Conservation (phyloP, 2,888 invertebrate genomes). For the Ophion slaviceki region DNA sequence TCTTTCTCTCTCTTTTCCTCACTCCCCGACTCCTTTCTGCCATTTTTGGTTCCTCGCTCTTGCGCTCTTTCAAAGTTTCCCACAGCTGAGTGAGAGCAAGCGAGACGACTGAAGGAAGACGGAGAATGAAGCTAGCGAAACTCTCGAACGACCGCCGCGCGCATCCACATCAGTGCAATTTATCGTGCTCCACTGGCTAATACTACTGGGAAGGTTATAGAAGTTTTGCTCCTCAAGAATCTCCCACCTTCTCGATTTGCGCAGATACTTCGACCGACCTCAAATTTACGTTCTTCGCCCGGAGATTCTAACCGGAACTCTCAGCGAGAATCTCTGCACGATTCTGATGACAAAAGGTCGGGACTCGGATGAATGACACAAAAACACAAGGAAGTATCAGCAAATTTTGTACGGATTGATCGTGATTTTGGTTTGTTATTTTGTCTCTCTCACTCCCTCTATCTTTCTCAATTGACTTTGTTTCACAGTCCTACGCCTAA, state of each 20-base stretch:
- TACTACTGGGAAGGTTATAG: conserved; percentile 5
- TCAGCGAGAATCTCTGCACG: background rate
- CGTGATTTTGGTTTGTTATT: too few relatives aligned
- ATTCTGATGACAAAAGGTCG: background rate
- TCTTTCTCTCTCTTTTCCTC: background rate
- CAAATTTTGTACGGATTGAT: background rate
- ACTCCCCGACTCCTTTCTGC: background rate
- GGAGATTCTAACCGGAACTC: background rate
- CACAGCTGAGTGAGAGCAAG: background rate
- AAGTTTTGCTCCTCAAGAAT: conserved; percentile 6
- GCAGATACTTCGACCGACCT: conserved; percentile 37
- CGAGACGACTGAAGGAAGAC: conserved; percentile 12
- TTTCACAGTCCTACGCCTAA: too few relatives aligned
- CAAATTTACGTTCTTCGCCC: conserved; percentile 40
- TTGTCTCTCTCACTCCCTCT: too few relatives aligned
- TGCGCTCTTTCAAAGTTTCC: background rate
- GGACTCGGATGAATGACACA: background rate
- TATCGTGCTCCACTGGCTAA: conserved; percentile 56
- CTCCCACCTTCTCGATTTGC: conserved; percentile 28
- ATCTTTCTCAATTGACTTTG: too few relatives aligned
- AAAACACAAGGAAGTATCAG: background rate
- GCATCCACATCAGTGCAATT: conserved; percentile 65
- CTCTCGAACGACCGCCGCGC: conserved; percentile 64
- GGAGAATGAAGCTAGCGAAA: conserved; percentile 53
- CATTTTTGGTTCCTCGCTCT: conserved; percentile 21